Evolutionary conservation across 2,888 invertebrate genomes (phyloP), one percentile per base, ranked within the genome.

Genomic region (Aleiodes alternator): DNA sequence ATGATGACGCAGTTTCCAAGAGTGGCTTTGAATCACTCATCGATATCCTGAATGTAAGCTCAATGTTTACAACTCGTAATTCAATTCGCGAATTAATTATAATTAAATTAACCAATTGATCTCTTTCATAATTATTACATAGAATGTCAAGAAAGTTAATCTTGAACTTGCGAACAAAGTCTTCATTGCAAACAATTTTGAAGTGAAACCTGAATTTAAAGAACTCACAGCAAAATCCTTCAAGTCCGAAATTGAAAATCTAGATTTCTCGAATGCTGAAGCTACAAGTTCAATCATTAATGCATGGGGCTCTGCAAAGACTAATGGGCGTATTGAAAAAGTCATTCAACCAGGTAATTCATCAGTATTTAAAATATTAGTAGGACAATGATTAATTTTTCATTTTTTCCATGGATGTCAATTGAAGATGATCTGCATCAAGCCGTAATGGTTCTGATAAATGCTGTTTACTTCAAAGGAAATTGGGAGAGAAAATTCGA

Each of bases 381-480:
- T 59, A 11, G 38, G 23, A 51, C 29, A 34, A n/a, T 29, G 3
- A 23, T 38, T 11, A 6, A 59, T 12, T 59, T 8, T 64, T n/a
- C 11, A 3, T 7, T 31, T n/a, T 14, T 5, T 14, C 43, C 11
- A 53, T 31, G 12, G 1, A 23, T 4, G 61, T 50, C 50, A 14
- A 59, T 23, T 81, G 73, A 80, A 90, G 93, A 91, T 79, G 90
- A 91, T 82, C 85, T 96, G 0, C 83, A 90, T 83, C 84, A 90
- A 0, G 95, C 95, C 0, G 91, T 93, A 69, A 89, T 96, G 75
- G 93, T 97, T 3, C 91, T 97, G 5, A 92, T 96, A 4, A 96
- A 95, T 87, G 96, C 96, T 1, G 92, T 96, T 48, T 95, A 96
- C 87, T 96, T 96, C 89, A 96, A 96, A 91, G 94, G 94, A 5